Conservation (phyloP, 2,888 invertebrate genomes). For the Torymus auratus region DNA sequence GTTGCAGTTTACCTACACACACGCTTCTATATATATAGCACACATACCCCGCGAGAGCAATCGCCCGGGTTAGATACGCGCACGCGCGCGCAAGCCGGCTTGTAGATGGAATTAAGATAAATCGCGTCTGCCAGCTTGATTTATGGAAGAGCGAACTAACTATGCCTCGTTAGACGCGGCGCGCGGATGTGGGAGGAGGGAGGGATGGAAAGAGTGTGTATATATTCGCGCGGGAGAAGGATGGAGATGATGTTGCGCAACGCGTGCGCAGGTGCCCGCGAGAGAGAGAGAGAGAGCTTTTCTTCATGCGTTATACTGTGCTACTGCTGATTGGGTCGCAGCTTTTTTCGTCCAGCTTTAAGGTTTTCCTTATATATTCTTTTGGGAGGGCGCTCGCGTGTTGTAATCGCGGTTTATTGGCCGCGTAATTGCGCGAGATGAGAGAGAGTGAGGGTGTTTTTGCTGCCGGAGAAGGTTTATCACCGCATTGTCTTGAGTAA, state of each 20-base stretch:
- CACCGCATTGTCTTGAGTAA: no score
- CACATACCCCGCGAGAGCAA: slow-evolving; percentile 2
- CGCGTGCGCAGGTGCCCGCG: no score
- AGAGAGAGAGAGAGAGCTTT: no score
- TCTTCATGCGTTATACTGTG: no score
- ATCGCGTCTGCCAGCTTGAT: slow-evolving; percentile 65
- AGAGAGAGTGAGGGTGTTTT: no score
- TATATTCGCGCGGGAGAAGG: not conserved
- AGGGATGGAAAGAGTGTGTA: slow-evolving; percentile 2
- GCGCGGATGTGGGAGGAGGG: not conserved
- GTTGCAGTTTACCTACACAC: not conserved
- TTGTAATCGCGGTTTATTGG: no score
- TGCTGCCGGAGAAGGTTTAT: no score
- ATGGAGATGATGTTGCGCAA: slow-evolving; percentile 5
- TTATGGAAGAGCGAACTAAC: slow-evolving; percentile 63
- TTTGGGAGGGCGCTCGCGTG: no score
- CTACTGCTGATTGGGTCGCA: no score
- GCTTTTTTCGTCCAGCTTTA: no score
- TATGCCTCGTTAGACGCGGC: slow-evolving; percentile 53
- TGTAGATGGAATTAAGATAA: slow-evolving; percentile 69
- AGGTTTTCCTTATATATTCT: no score
- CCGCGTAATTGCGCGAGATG: no score
- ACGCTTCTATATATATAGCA: slow-evolving; percentile 56
- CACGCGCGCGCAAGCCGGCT: slow-evolving; percentile 50
- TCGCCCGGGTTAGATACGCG: not conserved